A percentile compares a stretch with the other conserved stretches of the same genome.
phyloP scores from a whole-genome alignment of 1,140 invertebrate genomes.

The Listronotus oregonensis region DNA sequence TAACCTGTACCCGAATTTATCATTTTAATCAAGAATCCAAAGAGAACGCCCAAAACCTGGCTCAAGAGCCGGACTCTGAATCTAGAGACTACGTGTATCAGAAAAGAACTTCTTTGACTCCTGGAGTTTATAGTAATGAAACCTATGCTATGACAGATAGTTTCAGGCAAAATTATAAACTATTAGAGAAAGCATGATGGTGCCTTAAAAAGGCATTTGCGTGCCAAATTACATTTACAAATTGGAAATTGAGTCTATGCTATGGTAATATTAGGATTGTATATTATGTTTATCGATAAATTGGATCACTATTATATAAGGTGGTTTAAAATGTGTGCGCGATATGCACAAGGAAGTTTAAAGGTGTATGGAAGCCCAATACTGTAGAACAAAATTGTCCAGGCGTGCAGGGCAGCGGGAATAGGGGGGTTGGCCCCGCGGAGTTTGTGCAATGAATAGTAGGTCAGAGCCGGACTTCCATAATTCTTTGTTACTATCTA shows the following conservation, averaged over 20 bases:
- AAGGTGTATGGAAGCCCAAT: too few relatives aligned
- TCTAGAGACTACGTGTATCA: slow-evolving; percentile 34
- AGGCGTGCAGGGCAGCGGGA: too few relatives aligned
- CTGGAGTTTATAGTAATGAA: slow-evolving; percentile 49
- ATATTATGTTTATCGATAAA: too few relatives aligned
- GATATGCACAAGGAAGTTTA: too few relatives aligned
- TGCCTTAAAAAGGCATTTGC: slow-evolving; percentile 41
- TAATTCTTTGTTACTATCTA: too few relatives aligned
- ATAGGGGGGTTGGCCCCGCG: too few relatives aligned
- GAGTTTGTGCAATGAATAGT: too few relatives aligned
- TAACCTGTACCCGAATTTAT: slow-evolving; percentile 66
- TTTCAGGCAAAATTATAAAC: slow-evolving; percentile 53
- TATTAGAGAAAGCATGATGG: slow-evolving; percentile 51
- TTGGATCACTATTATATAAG: too few relatives aligned
- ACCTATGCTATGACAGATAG: slow-evolving; percentile 51
- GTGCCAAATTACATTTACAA: slow-evolving; percentile 40
- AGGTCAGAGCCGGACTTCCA: too few relatives aligned
- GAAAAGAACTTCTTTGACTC: slow-evolving; percentile 31
- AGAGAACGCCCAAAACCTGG: slow-evolving; percentile 34
- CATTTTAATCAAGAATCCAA: slow-evolving; percentile 47
- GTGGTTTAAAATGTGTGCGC: too few relatives aligned
- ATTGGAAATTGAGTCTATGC: slow-evolving; percentile 49
- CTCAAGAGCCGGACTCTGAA: slow-evolving; percentile 18
- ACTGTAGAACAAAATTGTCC: too few relatives aligned
- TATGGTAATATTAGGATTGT: slow-evolving; percentile 42